Evolutionary conservation across 2,797 vertebrate species (phyloP), one percentile per base, ranked within the genome.

Genomic region (Tragopan temminckii): DNA sequence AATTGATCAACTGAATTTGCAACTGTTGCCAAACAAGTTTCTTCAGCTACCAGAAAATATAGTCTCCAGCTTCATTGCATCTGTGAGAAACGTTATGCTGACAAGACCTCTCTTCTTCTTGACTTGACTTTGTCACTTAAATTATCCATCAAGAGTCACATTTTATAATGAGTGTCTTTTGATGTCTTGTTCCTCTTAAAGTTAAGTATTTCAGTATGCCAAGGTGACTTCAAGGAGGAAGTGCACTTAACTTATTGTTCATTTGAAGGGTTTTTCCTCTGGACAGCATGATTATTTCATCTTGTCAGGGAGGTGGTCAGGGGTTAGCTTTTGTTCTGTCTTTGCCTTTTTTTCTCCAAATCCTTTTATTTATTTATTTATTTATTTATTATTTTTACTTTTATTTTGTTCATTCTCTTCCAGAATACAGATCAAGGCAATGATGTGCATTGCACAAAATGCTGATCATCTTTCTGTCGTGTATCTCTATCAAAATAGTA

Each of bases 391-490:
- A 18, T 18, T 18, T 9, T 43, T 21, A 5, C 42, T 68, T 50
- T 95, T 92, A 95, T 85, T 78, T 50, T 94, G 61, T 36, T 74
- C 79, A 43, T 86, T 96, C 57, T 81, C 48, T 90, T 90, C 24
- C 67, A 82, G 93, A 96, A 96, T 97, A 95, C 89, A 97, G 96
- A 97, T 95, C 89, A 95, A 95, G 76, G 42, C 67, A 83, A 83
- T 80, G 45, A 89, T 94, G 82, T 91, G 25, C 85, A 79, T 31
- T 91, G 63, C 48, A 85, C 48, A 90, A 95, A 92, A 83, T 57
- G 52, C 75, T 91, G 75, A 64, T 92, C 93, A 84, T 74, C 64
- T 95, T 87, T 97, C 92, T 91, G 24, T 8, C 75, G 5, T 80
- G 25, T 19, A 62, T 77, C 52, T 79, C 43, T 63, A 46, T 55